These are phyloP conservation scores for Cryptotermes secundus DNA, from an alignment of 1,140 invertebrate species.

Conservation along the genomic window DNA sequence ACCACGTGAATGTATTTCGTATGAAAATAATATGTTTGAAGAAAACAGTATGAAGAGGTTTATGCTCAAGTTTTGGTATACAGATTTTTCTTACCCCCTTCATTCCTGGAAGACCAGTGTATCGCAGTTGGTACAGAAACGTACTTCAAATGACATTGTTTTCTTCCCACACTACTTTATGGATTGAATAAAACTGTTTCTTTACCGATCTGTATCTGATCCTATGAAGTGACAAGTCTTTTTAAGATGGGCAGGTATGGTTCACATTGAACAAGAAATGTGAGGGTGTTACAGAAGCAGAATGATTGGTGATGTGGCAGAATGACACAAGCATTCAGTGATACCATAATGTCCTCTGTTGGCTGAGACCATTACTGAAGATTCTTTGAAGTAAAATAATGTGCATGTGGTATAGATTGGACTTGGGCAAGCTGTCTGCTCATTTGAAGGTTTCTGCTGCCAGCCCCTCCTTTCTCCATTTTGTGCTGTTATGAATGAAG, in stretches of 20 bases:
- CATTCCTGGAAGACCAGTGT: neutral
- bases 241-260: neutral
- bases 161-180: neutral
- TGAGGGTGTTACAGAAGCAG: neutral
- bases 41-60: neutral
- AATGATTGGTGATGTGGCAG: neutral
- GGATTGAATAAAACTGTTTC: neutral
- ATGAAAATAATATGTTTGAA: neutral
- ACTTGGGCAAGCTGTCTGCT: neutral
- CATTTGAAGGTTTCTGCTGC: neutral
- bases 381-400: neutral
- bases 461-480: neutral
- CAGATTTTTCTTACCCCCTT: constrained; percentile 5
- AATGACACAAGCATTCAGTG: neutral
- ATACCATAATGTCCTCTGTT: neutral
- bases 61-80: neutral
- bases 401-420: neutral
- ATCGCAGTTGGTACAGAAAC: neutral
- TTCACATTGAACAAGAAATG: neutral
- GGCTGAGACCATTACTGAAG: neutral
- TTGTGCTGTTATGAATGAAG: neutral
- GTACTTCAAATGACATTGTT: neutral
- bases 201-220: neutral
- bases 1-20: neutral
- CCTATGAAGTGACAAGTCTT: neutral